Evolutionary conservation across 2,797 vertebrate genomes (phyloP).

Genomic region (Austrolebias charrua): DNA sequence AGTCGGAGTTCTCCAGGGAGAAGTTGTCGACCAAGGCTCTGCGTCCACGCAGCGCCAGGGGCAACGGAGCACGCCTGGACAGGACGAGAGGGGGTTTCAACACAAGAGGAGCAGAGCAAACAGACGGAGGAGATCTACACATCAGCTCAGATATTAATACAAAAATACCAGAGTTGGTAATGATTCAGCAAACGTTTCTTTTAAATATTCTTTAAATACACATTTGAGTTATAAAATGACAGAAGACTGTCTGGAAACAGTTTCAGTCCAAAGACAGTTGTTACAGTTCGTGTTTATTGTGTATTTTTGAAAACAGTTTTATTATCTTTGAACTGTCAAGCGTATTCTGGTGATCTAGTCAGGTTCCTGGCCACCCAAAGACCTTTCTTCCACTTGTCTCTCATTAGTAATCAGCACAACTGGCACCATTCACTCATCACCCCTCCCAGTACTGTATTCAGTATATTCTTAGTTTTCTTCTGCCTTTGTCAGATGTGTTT

Average conservation of each 20-base stretch:
- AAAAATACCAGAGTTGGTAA: no score
- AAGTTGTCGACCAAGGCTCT: conserved; percentile 87
- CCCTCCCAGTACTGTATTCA: no score
- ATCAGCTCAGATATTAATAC: not conserved
- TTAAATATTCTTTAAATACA: no score
- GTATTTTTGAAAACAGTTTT: not conserved
- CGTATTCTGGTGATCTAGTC: not conserved
- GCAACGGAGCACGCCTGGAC: conserved; percentile 77
- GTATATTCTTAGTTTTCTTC: no score
- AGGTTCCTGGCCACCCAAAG: not conserved
- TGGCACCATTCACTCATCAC: no score
- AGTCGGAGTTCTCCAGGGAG: conserved; percentile 88
- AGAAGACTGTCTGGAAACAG: no score
- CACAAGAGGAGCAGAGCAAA: not conserved
- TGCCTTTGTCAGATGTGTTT: no score
- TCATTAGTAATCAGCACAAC: not conserved
- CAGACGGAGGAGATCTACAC: no score
- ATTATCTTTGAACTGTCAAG: not conserved
- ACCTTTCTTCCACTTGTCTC: not conserved
- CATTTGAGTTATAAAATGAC: no score
- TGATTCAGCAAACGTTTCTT: no score
- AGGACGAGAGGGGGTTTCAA: conserved; percentile 6
- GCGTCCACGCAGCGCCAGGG: conserved; percentile 81
- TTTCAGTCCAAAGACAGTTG: not conserved
- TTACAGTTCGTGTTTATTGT: not conserved